Percentiles rank a stretch among this genome's conserved stretches.
Conservation (phyloP, 2,113 vertebrate genomes). For the Ovis canadensis region DNA sequence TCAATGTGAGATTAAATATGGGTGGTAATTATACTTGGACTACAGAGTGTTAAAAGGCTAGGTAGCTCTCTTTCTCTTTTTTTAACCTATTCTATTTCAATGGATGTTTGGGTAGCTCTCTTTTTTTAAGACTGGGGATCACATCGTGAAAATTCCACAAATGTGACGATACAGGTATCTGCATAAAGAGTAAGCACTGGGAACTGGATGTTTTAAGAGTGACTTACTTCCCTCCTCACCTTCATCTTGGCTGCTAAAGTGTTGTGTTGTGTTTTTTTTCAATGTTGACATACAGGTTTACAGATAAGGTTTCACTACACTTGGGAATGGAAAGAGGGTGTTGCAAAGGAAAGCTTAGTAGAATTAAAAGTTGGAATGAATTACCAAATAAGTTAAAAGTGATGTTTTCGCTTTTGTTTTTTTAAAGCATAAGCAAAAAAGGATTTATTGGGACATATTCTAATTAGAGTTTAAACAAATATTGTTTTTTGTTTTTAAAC, state of each 20-base stretch:
- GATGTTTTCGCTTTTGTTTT: neutral
- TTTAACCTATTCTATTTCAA: neutral
- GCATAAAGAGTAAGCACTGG: neutral
- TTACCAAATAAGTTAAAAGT: constrained; percentile 31
- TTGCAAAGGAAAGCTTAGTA: constrained; percentile 15
- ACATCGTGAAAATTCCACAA: neutral
- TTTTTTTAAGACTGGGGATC: constrained; percentile 34
- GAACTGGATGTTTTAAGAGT: neutral
- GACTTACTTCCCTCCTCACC: neutral
- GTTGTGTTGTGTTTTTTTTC: neutral
- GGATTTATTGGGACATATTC: neutral
- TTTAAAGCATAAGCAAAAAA: neutral
- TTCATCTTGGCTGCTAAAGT: neutral
- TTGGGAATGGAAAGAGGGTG: neutral
- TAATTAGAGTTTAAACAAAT: constrained; percentile 46
- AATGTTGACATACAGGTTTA: constrained; percentile 22
- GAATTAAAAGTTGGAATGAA: constrained; percentile 21
- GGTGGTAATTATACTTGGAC: constrained; percentile 28
- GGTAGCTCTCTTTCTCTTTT: constrained; percentile 1
- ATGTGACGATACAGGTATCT: neutral
- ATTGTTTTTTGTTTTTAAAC: neutral
- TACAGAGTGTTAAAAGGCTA: constrained; percentile 5
- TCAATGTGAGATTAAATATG: constrained; percentile 41
- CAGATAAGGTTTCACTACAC: constrained; percentile 4
- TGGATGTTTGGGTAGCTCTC: neutral